phyloP scores from a whole-genome alignment of 1,140 invertebrate genomes.

The Chymomyza costata region DNA sequence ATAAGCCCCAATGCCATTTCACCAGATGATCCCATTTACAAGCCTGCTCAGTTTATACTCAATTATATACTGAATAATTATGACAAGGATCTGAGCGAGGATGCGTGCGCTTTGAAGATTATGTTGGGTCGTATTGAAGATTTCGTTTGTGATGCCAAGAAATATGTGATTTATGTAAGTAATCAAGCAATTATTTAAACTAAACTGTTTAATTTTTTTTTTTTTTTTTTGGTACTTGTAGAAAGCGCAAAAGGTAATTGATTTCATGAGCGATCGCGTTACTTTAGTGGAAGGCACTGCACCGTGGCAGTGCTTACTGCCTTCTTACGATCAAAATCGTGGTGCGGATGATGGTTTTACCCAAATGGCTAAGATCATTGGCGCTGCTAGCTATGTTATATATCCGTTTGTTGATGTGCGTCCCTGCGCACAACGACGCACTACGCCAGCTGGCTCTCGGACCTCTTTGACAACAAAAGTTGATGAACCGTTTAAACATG shows the following conservation, averaged over 20 bases:
- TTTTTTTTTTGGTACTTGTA: constrained; percentile 10
- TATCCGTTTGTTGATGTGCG: constrained; percentile 65
- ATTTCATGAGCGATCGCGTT: constrained; percentile 43
- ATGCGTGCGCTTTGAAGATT: constrained; percentile 34
- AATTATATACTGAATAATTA: constrained; percentile 52
- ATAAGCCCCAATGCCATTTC: constrained; percentile 38
- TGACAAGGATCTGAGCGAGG: constrained; percentile 54
- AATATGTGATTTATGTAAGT: constrained; percentile 62
- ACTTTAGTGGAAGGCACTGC: constrained; percentile 39
- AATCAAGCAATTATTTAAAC: not conserved
- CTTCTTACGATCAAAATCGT: constrained; percentile 33
- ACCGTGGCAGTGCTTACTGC: constrained; percentile 4
- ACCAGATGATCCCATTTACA: constrained; percentile 63
- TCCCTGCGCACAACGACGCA: constrained; percentile 36
- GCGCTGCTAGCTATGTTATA: constrained; percentile 63
- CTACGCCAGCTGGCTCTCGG: constrained; percentile 64
- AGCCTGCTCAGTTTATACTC: constrained; percentile 63
- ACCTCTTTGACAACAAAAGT: constrained; percentile 53
- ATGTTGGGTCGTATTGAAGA: constrained; percentile 40
- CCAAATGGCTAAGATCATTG: constrained; percentile 54
- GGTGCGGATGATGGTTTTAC: constrained; percentile 61
- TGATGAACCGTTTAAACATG: constrained; percentile 42
- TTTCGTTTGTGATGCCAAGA: constrained; percentile 65
- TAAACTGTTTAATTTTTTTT: not conserved
- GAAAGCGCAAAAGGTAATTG: constrained; percentile 61